Evolutionary conservation across 2,797 vertebrate genomes (phyloP), one percentile per base, ranked within the genome.

Genomic region (Premnoplex brunnescens): DNA sequence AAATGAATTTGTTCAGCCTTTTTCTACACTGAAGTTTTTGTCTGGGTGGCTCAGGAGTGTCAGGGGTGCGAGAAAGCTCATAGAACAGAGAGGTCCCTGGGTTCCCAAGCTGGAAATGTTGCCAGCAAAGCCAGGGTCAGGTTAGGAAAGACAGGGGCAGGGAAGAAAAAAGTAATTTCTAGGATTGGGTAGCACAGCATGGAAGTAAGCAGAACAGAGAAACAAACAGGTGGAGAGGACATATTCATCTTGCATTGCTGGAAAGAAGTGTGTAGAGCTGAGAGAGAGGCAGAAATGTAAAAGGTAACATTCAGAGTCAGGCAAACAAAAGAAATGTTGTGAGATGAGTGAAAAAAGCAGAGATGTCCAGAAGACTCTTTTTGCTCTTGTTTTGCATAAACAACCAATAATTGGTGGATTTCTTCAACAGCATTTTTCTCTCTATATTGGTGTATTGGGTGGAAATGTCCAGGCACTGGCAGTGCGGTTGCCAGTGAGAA

Each of bases 71-170:
- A 78, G 49, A 68, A 74, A 79, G 14, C 6, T 79, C 26, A 41
- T 6, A 0, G 0, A 23, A 14, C 1, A 1, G 43, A 79, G n/a
- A 7, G 1, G 0, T 26, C 6, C 7, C 24, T 16, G 32, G 11
- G 5, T 5, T 69, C 30, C 32, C 32, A 15, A 32, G 28, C 5
- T 80, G 41, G 32, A 76, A 52, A 17, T 0, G 0, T 28, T 62
- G 23, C 27, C 68, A 34, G 9, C 0, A 3, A 86, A 59, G 10
- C 9, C 68, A 73, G 6, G 7, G 12, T 59, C 43, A 59, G 28
- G 32, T 44, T 28, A 63, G 14, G 51, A 66, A 10, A 44, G 5
- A 78, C 18, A 20, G 49, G 10, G 12, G 17, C 17, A 48, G 22
- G 20, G n/a, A 69, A 92, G 28, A 55, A 66, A 68, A 28, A 30